Evolutionary conservation across 2,888 invertebrate species (phyloP), one percentile per base, ranked within the genome.

Genomic region (Nomada lathburiana): DNA sequence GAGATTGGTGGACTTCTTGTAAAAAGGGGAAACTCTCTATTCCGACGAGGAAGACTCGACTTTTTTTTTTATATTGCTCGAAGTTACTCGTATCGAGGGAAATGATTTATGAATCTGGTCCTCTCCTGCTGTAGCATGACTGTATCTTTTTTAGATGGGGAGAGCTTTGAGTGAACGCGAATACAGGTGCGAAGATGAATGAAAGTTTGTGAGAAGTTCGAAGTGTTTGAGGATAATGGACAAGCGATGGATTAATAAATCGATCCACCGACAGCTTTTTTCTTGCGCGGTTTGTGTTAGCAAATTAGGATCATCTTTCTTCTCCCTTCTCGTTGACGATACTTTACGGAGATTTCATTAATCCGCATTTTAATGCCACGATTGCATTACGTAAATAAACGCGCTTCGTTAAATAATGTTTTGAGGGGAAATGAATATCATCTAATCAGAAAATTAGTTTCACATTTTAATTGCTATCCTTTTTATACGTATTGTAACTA

Each of bases 201-300:
- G 80, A 72, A 80, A 78, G 67, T 67, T 67, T 23, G 18, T 9
- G 67, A 50, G 53, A 78, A 77, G 78, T 78, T 80, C 23, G 80
- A 71, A 29, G 55, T 62, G 57, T 23, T 67, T 50, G n/a, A 10
- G 50, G 65, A 47, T 80, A 80, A 80, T 80, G 80, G 80, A 72
- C 67, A 80, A 80, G 67, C 71, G 78, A 78, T 63, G 72, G 78
- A 72, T 78, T 71, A 80, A 80, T 65, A 78, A 80, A 80, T 72
- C 67, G 79, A 65, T 50, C 67, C 55, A 20, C 26, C 11, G 50
- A 20, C 60, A 52, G 55, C 23, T 55, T 60, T 44, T 52, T 67
- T 36, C 47, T 20, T 23, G 18, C 55, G 57, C 36, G 36, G 36
- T 72, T 76, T 72, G 64, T 72, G 59, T 64, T 59, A 59, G 72